Percentiles rank a stretch among this genome's conserved stretches.
These are phyloP conservation scores for Sarcophaga subvicina DNA, from an alignment of 2,888 invertebrate species.

Conservation along the genomic window DNA sequence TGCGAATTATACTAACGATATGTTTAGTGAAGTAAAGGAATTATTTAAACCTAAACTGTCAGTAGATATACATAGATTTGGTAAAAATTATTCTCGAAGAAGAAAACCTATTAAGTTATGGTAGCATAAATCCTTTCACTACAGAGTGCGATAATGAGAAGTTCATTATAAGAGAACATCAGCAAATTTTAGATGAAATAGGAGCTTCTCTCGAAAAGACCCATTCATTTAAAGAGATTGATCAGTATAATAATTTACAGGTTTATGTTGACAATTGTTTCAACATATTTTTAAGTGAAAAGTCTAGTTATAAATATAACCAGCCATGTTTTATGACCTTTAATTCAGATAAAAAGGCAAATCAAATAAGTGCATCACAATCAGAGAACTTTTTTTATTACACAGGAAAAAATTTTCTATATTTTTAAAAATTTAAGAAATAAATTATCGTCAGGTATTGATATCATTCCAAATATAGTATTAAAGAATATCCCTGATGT, in stretches of 20 bases:
- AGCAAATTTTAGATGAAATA: slow-evolving; percentile 39
- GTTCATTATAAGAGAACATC: slow-evolving; percentile 39
- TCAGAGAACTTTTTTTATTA: too few species aligned
- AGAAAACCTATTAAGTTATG: slow-evolving; percentile 15
- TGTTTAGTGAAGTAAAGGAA: slow-evolving; percentile 39
- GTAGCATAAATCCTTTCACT: slow-evolving; percentile 23
- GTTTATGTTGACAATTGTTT: slow-evolving; percentile 44
- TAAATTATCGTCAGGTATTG: slow-evolving; percentile 16
- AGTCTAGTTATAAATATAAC: slow-evolving; percentile 30
- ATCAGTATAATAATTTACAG: neutral
- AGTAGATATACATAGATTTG: slow-evolving; percentile 22
- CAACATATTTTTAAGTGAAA: slow-evolving; percentile 35
- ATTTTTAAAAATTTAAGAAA: too few species aligned
- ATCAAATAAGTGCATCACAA: neutral
- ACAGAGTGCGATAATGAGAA: slow-evolving; percentile 38
- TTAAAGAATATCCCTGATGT: slow-evolving; percentile 21
- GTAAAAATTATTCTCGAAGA: slow-evolving; percentile 24
- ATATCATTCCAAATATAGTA: neutral
- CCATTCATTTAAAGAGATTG: slow-evolving; percentile 34
- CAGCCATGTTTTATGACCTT: slow-evolving; percentile 11
- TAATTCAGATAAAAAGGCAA: slow-evolving; percentile 7
- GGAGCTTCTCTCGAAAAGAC: slow-evolving; percentile 25
- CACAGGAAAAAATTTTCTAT: too few species aligned
- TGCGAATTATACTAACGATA: neutral
- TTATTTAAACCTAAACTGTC: slow-evolving; percentile 25